phyloP scores from a whole-genome alignment of 2,113 vertebrate genomes.

The Anguilla rostrata region DNA sequence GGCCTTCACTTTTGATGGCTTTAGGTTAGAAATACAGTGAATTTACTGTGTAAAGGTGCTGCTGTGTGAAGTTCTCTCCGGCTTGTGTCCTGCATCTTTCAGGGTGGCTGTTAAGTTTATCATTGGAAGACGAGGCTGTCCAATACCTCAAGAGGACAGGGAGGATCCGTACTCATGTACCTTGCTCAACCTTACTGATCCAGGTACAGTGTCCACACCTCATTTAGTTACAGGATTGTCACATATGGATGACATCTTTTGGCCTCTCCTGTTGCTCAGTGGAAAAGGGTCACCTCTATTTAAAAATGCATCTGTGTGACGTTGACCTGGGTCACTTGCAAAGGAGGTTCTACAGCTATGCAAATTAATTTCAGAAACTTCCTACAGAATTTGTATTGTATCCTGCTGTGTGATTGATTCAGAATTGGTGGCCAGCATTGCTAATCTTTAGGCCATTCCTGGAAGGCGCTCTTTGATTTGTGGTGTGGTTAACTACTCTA shows the following conservation, averaged over 20 bases:
- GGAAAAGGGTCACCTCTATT: neutral
- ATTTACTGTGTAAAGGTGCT: neutral
- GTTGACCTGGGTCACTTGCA: neutral
- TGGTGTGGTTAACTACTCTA: neutral
- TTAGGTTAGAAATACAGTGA: neutral
- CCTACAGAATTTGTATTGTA: neutral
- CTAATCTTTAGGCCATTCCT: neutral
- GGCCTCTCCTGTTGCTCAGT: neutral
- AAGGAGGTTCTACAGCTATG: neutral
- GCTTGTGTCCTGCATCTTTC: conserved; percentile 43
- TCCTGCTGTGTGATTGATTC: neutral
- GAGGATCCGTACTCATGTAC: conserved; percentile 93
- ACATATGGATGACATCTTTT: neutral
- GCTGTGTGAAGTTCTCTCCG: neutral
- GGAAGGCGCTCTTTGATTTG: neutral
- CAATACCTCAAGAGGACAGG: conserved; percentile 88
- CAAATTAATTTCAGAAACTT: neutral
- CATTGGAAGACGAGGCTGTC: conserved; percentile 85
- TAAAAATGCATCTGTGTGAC: neutral
- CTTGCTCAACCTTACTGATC: conserved; percentile 86
- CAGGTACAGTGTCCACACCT: conserved; percentile 68
- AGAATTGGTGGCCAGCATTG: neutral
- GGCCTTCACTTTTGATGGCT: neutral
- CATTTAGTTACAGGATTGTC: neutral
- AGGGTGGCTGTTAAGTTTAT: conserved; percentile 97